These are phyloP conservation scores for Steatocranus sp. DNA, from an alignment of 2,797 vertebrate species.

Conservation along the genomic window DNA sequence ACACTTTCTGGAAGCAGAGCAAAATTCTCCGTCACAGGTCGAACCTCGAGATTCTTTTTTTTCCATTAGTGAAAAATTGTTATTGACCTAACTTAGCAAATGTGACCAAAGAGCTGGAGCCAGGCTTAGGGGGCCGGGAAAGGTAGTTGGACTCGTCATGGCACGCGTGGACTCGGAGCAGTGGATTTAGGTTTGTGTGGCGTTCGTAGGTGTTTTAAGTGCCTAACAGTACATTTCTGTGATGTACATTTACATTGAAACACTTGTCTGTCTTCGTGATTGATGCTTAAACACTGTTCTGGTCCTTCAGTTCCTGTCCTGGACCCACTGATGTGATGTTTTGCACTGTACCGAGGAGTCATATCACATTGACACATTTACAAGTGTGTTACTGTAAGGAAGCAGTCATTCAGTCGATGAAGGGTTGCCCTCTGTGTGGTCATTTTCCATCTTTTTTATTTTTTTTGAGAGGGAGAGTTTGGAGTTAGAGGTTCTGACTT, in stretches of 20 bases:
- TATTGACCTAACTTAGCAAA: neutral
- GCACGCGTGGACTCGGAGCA: neutral
- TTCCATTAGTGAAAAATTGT: neutral
- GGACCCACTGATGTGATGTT: constrained; percentile 27
- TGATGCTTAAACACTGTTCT: constrained; percentile 5
- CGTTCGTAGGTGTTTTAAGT: constrained; percentile 22
- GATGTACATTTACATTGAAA: neutral
- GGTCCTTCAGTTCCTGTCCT: neutral
- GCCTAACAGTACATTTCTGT: constrained; percentile 9
- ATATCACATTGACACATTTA: neutral
- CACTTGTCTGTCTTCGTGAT: neutral
- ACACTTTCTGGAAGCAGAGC: neutral
- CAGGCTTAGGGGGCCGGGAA: neutral
- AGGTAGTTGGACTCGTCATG: neutral
- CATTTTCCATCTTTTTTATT: neutral
- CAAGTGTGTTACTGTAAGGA: neutral
- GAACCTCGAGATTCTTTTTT: neutral
- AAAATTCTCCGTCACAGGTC: neutral
- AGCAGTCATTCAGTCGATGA: neutral
- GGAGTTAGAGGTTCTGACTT: neutral
- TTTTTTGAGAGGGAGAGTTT: neutral
- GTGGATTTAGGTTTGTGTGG: neutral
- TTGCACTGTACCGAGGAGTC: constrained; percentile 33
- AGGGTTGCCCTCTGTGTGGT: neutral
- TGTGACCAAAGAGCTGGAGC: constrained; percentile 1